Evolutionary conservation across 2,888 invertebrate genomes (phyloP), one percentile per base, ranked within the genome.

Genomic region (Agrotis ipsilon): DNA sequence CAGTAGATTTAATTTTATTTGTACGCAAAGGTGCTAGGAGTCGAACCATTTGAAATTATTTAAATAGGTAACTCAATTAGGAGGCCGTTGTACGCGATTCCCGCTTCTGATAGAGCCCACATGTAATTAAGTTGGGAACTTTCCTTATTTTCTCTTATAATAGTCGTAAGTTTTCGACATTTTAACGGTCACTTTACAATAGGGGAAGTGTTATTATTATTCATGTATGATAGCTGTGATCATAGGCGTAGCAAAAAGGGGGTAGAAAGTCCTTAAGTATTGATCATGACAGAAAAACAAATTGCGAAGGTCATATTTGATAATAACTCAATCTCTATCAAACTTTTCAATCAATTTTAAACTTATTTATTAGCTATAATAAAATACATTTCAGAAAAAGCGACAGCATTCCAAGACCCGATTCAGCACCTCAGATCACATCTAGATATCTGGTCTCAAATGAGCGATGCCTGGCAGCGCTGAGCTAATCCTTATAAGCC

Each of bases 51-150:
- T 84, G 82, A 91, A 93, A 91, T 91, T 92, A 92, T 92, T 92
- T 90, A 92, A 92, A 92, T 93, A 92, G 91, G 89, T 89, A 90
- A 93, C 90, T 90, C 91, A 91, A 93, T 93, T 93, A 92, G 84
- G 81, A 88, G 89, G 86, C 86, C 83, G 81, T 85, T 86, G 86
- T 85, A 81, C 78, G 86, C 90, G 94, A 94, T 93, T 90, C 86
- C 78, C 77, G 72, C 78, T 80, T 77, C 79, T 89, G 94, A 94
- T 94, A 94, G 86, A 85, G 87, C 92, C 91, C 92, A 86, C 88
- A 90, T 93, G 88, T 92, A 92, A 94, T 94, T 94, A 93, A 91
- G 86, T 90, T 84, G 73, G 78, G 78, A 87, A 86, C 78, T 87
- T 88, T 90, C 80, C 68, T 78, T 63, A 70, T 51, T 24, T 48